Base-by-base conservation (phyloP, 2,797 vertebrate genomes). In the Notolabrus celidotus region DNA sequence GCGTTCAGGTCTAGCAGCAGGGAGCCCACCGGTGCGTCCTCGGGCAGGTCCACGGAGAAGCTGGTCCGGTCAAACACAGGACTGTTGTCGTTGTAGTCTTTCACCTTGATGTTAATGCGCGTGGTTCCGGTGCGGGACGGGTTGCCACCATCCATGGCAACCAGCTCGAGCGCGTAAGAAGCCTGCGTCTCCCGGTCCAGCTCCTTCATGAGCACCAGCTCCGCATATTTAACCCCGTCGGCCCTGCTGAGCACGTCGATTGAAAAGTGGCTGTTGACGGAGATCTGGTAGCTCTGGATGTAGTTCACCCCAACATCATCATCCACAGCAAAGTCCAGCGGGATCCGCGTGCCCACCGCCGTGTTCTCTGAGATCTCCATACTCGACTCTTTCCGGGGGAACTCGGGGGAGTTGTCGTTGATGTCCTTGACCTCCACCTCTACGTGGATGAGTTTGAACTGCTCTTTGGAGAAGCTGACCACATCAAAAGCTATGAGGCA, bases 361-460 rank as follows among this genome's bases (percentile, higher is more conserved):
- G 96, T 95, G 39, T 95, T 96, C 89, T 99, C 97, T 0, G 96
- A 98, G 89, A 98, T 95, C 86, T 99, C 98, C 85, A 98, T 91
- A 0, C 91, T 86, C 62, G 96, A 95, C 86, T 97, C 96, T 71
- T 94, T 91, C 5, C 92, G 92, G 63, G 96, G 95, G 63, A 98
- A 99, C 87, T 90, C 95, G 0, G 96, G 98, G 20, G 95, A 93
- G 53, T 98, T 96, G 93, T 99, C 97, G 39, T 99, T 98, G 73
- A 98, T 95, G 93, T 99, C 97, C 58, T 95, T 96, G 94, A 99
- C 96, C 94, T 98, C 96, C 90, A 99, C 95, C 91, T 99, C 98
- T 75, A 99, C 96, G 83, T 98, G 97, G 62, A 99, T 92, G 80
- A 98, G 94, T 74, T 95, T 95, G 89, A 96, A 97, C 64, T 96